Conservation (phyloP, 2,888 invertebrate species). For the Limnephilus marmoratus region DNA sequence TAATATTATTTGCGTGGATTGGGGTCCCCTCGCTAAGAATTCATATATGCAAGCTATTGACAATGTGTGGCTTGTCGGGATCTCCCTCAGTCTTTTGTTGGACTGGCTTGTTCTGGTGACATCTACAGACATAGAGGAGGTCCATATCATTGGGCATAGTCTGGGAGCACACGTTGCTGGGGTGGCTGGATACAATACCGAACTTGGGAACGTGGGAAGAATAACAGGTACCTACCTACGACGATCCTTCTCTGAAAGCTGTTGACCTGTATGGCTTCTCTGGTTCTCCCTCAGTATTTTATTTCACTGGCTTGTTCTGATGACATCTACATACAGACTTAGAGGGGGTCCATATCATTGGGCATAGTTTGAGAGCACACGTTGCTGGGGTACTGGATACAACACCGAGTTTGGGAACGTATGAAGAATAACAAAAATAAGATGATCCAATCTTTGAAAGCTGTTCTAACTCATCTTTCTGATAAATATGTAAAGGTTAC, state of each 20-base stretch:
- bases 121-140: constrained; percentile 48
- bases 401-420: constrained; percentile 50
- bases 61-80: constrained; percentile 37
- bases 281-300: constrained; percentile 47
- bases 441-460: not conserved
- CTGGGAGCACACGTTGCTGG: constrained; percentile 63
- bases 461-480: not conserved
- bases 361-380: constrained; percentile 60
- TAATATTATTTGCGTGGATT: constrained; percentile 61
- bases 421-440: constrained; percentile 57
- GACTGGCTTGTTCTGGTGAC: constrained; percentile 57
- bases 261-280: constrained; percentile 41
- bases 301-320: constrained; percentile 56
- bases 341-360: constrained; percentile 57
- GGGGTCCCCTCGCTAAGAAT: constrained; percentile 51
- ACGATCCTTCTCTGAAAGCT: constrained; percentile 5
- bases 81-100: constrained; percentile 42
- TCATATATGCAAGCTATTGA: constrained; percentile 58
- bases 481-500: not conserved
- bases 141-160: constrained; percentile 62
- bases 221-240: constrained; percentile 63
- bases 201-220: constrained; percentile 49
- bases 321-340: constrained; percentile 33
- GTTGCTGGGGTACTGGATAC: constrained; percentile 58
- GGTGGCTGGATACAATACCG: constrained; percentile 52